Conservation (phyloP, 1,140 invertebrate genomes). For the Drosophila mojavensis region DNA sequence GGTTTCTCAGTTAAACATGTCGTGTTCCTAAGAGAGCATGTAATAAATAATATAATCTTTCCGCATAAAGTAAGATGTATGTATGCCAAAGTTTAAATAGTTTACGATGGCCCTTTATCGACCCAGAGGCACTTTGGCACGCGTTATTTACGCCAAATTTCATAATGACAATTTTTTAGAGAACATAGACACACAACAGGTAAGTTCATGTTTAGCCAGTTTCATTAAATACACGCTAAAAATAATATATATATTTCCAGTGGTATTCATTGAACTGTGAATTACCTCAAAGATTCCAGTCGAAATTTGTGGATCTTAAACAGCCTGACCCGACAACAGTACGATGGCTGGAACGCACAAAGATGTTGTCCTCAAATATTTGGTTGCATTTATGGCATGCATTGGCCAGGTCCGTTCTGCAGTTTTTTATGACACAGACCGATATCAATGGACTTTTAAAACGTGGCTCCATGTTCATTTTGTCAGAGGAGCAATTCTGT, state of each 20-base stretch:
- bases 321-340: slow-evolving; percentile 88
- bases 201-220: slow-evolving; percentile 62
- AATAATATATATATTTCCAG: slow-evolving; percentile 75
- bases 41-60: neutral
- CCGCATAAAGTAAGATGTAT: slow-evolving; percentile 4
- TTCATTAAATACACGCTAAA: neutral
- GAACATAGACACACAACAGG: slow-evolving; percentile 86
- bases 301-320: slow-evolving; percentile 86
- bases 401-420: slow-evolving; percentile 87
- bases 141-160: slow-evolving; percentile 88
- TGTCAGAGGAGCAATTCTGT: slow-evolving; percentile 90
- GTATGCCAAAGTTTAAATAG: slow-evolving; percentile 6
- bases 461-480: slow-evolving; percentile 96
- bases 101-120: slow-evolving; percentile 58
- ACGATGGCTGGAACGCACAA: slow-evolving; percentile 88
- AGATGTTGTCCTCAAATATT: slow-evolving; percentile 88
- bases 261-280: slow-evolving; percentile 86
- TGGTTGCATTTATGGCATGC: slow-evolving; percentile 90
- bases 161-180: slow-evolving; percentile 86
- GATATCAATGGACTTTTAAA: slow-evolving; percentile 91
- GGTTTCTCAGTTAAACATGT: neutral
- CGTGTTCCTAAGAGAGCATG: neutral
- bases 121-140: slow-evolving; percentile 86
- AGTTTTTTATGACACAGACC: slow-evolving; percentile 91
- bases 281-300: slow-evolving; percentile 72